Base-by-base conservation (phyloP, 2,888 invertebrate genomes). In the Eupithecia centaureata region DNA sequence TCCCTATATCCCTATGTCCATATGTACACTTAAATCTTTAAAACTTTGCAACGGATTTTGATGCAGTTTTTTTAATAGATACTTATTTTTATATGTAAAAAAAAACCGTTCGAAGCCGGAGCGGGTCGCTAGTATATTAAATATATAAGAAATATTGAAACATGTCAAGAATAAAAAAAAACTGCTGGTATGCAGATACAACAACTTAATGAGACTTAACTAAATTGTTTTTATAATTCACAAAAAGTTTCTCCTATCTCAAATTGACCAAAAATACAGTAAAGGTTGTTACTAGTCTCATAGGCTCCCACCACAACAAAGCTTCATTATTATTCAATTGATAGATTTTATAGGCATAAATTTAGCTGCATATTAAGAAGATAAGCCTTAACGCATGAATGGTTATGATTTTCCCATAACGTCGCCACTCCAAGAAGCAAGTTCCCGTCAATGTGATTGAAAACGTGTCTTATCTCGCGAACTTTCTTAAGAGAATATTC, bases 381-480 rank as follows among this genome's bases (percentile, higher is more conserved):
- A 38, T 38, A 38, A 38, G 47, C 57, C 52, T 66, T 54, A 51
- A 56, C 61, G 51, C 54, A 60, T 71, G 56, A 67, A 65, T 70
- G 71, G 47, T 71, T 71, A 63, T 67, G 65, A 76, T 76, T 79
- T 85, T 89, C 82, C 80, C 85, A 85, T 84, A 83, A 83, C 76
- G 73, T 78, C 79, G 79, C 79, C 80, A 81, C 82, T 81, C 56
- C 63, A 32, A 64, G 59, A 65, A 54, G 67, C 69, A 79, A 81
- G 81, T 80, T 82, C 57, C 57, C 42, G 58, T 77, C 80, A 76
- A 81, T 82, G 84, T 87, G 87, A 93, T 93, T 88, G 89, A 85
- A 92, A 92, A 93, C 93, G 93, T 94, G 93, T 87, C 93, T 89
- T 94, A 93, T 93, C 93, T 86, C 79, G 79, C 78, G 75, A 79